These are phyloP conservation scores for Pollenia angustigena DNA, from an alignment of 2,888 invertebrate genomes.

Conservation along the genomic window DNA sequence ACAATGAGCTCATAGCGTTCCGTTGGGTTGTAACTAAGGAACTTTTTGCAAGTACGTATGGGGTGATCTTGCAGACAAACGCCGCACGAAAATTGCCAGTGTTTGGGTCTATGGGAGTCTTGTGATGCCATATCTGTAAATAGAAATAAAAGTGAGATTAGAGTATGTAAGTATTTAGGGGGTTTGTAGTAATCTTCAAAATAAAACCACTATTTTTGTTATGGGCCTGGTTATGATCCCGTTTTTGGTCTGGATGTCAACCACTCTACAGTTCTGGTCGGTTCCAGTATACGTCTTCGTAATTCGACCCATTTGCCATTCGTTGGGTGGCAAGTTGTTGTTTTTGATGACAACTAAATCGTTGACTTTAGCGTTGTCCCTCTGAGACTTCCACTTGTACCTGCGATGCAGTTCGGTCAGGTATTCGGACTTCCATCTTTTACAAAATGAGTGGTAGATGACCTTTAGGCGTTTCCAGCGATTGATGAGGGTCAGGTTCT, in stretches of 20 bases:
- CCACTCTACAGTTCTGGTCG: constrained; percentile 34
- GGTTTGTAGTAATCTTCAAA: too few species aligned
- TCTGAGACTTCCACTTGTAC: constrained; percentile 55
- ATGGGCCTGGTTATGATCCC: too few species aligned
- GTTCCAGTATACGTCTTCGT: constrained; percentile 12
- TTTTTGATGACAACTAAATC: constrained; percentile 58
- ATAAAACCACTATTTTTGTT: too few species aligned
- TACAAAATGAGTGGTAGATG: constrained; percentile 28
- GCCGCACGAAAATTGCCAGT: neutral
- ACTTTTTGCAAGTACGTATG: neutral
- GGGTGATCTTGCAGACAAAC: neutral
- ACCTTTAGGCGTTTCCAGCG: constrained; percentile 19
- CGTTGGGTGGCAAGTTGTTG: constrained; percentile 42
- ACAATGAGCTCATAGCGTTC: neutral
- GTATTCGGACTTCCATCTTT: constrained; percentile 44
- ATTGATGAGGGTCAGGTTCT: too few species aligned
- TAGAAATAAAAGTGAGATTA: neutral
- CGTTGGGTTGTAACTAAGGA: neutral
- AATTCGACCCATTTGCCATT: constrained; percentile 52
- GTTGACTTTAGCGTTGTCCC: constrained; percentile 22
- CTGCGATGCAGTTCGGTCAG: constrained; percentile 44
- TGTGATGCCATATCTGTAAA: neutral
- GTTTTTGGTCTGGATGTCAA: constrained; percentile 7
- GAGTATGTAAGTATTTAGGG: too few species aligned
- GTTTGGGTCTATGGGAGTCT: neutral